Percentiles rank a stretch among this genome's conserved stretches.
phyloP scores from a whole-genome alignment of 2,113 vertebrate genomes.

The Manacus vitellinus region DNA sequence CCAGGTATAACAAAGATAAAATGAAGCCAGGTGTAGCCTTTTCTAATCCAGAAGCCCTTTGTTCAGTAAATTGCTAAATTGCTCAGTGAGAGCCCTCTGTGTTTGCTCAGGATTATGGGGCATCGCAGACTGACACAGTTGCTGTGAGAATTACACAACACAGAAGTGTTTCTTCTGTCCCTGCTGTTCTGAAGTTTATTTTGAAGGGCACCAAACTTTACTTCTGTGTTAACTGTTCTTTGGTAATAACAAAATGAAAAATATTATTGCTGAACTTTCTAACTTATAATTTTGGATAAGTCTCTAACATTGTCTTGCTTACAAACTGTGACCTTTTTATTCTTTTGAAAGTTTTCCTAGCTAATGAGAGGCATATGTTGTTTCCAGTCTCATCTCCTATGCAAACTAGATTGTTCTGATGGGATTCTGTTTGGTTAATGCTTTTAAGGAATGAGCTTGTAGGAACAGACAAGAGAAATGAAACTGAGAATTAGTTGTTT shows the following conservation, averaged over 20 bases:
- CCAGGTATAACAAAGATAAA: too few relatives aligned
- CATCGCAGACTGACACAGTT: not conserved
- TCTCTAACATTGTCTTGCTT: not conserved
- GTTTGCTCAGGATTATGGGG: not conserved
- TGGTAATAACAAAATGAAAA: not conserved
- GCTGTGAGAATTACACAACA: not conserved
- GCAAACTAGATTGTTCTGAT: slow-evolving; percentile 37
- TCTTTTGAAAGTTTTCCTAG: not conserved
- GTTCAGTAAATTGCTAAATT: not conserved
- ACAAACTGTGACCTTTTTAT: not conserved
- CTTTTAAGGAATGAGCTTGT: not conserved
- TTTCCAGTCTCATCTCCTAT: slow-evolving; percentile 7
- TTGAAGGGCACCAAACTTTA: not conserved
- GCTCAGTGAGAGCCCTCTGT: not conserved
- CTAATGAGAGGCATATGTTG: slow-evolving; percentile 9
- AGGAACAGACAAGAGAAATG: not conserved
- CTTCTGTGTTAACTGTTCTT: not conserved
- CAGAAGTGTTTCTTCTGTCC: not conserved
- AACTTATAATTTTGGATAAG: not conserved
- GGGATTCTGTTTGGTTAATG: not conserved
- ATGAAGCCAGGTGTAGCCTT: rapidly evolving
- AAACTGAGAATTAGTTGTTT: not conserved
- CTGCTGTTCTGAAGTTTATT: not conserved
- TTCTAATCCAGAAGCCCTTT: not conserved
- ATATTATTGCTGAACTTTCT: not conserved